Conservation (phyloP, 1,140 invertebrate species). For the Lordiphosa mommai region DNA sequence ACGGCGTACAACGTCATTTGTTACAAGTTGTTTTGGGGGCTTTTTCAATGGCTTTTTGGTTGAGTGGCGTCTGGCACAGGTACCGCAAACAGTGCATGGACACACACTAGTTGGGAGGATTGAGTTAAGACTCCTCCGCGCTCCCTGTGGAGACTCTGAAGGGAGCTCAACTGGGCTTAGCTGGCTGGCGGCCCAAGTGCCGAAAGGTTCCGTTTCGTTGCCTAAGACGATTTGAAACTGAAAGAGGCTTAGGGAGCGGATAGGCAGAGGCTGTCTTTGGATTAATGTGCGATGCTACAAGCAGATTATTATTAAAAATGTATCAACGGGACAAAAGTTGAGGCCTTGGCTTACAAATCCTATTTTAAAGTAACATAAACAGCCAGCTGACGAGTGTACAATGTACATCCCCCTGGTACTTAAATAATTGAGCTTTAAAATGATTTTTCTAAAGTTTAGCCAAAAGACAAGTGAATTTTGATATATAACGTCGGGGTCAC, state of each 20-base stretch:
- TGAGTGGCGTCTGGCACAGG: conserved; percentile 22
- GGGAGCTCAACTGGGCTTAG: too few relatives aligned
- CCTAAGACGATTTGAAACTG: background rate
- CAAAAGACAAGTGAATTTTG: too few relatives aligned
- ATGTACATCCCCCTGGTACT: too few relatives aligned
- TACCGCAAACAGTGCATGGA: conserved; percentile 15
- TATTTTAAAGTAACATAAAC: conserved; percentile 3
- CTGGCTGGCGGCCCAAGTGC: too few relatives aligned
- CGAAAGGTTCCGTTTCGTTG: too few relatives aligned
- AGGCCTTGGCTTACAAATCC: background rate
- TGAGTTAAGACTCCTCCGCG: background rate
- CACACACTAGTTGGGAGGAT: conserved; percentile 12
- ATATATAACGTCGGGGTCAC: too few relatives aligned
- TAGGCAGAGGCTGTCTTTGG: conserved; percentile 8
- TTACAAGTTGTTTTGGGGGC: conserved; percentile 45
- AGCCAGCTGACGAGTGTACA: too few relatives aligned
- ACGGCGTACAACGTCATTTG: conserved; percentile 21
- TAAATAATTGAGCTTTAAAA: too few relatives aligned
- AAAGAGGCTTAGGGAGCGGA: conserved; percentile 19
- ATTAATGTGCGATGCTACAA: background rate
- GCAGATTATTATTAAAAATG: conserved; percentile 4
- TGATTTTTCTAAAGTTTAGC: too few relatives aligned
- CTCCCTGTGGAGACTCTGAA: too few relatives aligned
- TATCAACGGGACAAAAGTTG: background rate
- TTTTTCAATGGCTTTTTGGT: conserved; percentile 59